Conservation (phyloP, 2,888 invertebrate species). For the Copidosoma aretas region DNA sequence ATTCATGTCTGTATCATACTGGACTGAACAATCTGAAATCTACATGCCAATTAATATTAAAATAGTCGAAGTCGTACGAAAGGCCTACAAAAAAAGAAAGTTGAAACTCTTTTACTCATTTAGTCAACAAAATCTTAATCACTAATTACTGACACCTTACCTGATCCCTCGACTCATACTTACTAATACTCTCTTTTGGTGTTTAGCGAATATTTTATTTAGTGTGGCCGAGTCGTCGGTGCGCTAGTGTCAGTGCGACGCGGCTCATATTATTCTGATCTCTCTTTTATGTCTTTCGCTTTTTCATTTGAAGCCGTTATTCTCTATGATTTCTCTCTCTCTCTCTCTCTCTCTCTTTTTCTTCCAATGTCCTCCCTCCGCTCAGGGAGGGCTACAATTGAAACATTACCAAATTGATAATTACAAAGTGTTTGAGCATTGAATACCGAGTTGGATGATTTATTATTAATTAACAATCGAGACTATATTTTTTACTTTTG, state of each 20-base stretch:
- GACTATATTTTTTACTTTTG: conserved; percentile 5
- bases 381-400: conserved; percentile 63
- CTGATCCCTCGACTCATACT: conserved; percentile 51
- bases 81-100: conserved; percentile 16
- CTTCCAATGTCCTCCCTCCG: conserved; percentile 59
- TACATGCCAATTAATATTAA: background rate
- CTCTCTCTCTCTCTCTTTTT: conserved; percentile 42
- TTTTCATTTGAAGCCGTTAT: conserved; percentile 24
- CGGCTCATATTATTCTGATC: conserved; percentile 30
- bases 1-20: too few relatives aligned
- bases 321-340: conserved; percentile 42
- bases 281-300: background rate
- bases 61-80: background rate
- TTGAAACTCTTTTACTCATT: conserved; percentile 2
- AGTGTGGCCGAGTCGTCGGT: conserved; percentile 7
- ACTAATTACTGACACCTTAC: conserved; percentile 48
- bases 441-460: conserved; percentile 44
- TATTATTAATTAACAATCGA: conserved; percentile 9
- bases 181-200: conserved; percentile 44
- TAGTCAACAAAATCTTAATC: background rate
- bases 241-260: conserved; percentile 32
- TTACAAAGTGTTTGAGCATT: conserved; percentile 53
- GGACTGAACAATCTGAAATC: conserved; percentile 39
- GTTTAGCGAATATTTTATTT: background rate
- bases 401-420: conserved; percentile 62